Conservation (phyloP, 2,888 invertebrate species). For the Corbicula japonica region DNA sequence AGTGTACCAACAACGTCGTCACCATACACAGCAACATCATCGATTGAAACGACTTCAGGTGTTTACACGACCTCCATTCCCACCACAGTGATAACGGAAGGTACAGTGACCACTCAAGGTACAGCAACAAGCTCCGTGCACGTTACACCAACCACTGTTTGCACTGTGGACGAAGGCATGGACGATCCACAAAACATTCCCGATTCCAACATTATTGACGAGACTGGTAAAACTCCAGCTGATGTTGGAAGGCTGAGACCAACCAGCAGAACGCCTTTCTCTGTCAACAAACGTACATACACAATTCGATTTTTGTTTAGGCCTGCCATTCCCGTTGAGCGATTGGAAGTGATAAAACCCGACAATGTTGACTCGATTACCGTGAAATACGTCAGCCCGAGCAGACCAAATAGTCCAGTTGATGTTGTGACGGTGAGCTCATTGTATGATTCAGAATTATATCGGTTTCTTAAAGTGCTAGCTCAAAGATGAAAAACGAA, state of each 20-base stretch:
- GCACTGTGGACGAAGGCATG: conserved; percentile 20
- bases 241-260: conserved; percentile 26
- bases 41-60: neutral
- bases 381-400: conserved; percentile 25
- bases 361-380: conserved; percentile 20
- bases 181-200: conserved; percentile 21
- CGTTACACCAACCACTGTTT: conserved; percentile 7
- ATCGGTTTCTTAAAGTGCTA: no score
- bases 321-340: conserved; percentile 20
- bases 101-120: neutral
- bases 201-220: conserved; percentile 11
- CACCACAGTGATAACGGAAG: neutral
- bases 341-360: conserved; percentile 16
- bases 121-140: neutral
- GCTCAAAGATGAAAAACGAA: no score
- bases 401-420: no score
- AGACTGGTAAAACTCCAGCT: conserved; percentile 1
- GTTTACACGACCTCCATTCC: neutral
- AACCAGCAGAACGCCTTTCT: conserved; percentile 15
- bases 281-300: conserved; percentile 13
- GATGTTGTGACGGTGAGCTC: no score
- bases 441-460: no score
- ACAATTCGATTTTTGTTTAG: conserved; percentile 27
- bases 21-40: conserved; percentile 6
- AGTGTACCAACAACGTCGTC: conserved; percentile 16